Evolutionary conservation across 92 coral and sea anemone species (phyloP).

Genomic region (Pocillopora grandis): DNA sequence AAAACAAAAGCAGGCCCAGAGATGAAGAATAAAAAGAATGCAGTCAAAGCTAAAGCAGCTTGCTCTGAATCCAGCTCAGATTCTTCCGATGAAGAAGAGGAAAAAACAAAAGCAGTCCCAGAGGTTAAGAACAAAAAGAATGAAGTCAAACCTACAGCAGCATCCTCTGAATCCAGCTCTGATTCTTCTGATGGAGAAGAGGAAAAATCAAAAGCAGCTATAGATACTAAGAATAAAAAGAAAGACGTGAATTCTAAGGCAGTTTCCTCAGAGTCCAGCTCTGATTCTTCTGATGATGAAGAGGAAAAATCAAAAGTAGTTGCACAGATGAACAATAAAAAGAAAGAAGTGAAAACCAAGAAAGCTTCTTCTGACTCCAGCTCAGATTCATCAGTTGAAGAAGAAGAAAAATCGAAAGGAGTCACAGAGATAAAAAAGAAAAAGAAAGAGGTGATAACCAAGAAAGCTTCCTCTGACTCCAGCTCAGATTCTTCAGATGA

Average conservation of each 20-base stretch:
- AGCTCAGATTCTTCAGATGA: conserved; percentile 32
- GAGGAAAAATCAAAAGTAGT: neutral
- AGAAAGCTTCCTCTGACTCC: conserved; percentile 27
- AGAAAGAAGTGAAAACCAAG: conserved; percentile 28
- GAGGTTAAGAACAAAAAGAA: neutral
- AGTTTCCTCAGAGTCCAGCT: conserved; percentile 36
- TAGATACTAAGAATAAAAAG: neutral
- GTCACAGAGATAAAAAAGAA: neutral
- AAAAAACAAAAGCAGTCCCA: neutral
- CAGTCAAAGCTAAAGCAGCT: conserved; percentile 5
- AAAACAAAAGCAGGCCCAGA: neutral
- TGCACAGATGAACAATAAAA: neutral
- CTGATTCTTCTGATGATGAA: conserved; percentile 50
- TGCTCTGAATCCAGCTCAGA: conserved; percentile 43
- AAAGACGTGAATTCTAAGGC: conserved; percentile 7
- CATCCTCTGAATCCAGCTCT: conserved; percentile 41
- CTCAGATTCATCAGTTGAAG: conserved; percentile 48
- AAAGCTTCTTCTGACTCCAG: conserved; percentile 31
- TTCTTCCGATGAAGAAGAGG: conserved; percentile 52
- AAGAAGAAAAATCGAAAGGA: conserved; percentile 40
- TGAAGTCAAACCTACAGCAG: conserved; percentile 11
- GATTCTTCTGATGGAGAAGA: conserved; percentile 45
- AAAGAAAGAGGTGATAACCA: neutral
- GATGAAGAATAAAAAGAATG: neutral
- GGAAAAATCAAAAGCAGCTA: conserved; percentile 3